Evolutionary conservation across 2,888 invertebrate species (phyloP).

Genomic region (Macrostomum cliftonense): DNA sequence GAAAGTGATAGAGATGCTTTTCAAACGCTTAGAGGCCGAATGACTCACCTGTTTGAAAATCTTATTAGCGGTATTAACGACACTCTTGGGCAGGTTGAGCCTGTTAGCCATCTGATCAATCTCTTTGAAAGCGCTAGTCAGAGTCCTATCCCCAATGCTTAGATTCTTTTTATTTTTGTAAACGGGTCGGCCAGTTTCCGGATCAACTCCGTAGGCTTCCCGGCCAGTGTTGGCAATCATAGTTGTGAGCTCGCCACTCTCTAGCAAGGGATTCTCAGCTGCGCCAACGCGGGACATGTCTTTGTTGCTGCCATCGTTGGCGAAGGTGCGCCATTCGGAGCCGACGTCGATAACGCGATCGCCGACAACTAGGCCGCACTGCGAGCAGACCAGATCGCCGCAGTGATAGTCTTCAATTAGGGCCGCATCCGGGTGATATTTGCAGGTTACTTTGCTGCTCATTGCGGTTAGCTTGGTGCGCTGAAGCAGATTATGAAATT

Average conservation of each 20-base stretch:
- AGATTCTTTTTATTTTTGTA: conserved; percentile 48
- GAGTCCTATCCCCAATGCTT: conserved; percentile 79
- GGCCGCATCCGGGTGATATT: conserved; percentile 76
- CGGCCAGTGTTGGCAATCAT: conserved; percentile 53
- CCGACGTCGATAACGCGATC: conserved; percentile 99
- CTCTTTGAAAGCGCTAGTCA: conserved; percentile 86
- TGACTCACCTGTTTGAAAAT: no score
- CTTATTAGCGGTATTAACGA: conserved; percentile 36
- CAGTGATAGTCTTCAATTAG: conserved; percentile 94
- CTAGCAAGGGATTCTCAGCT: conserved; percentile 84
- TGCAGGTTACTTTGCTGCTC: conserved; percentile 12
- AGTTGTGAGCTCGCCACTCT: conserved; percentile 85
- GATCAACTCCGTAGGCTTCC: conserved; percentile 18
- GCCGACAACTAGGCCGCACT: conserved; percentile 97
- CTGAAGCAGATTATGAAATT: neutral
- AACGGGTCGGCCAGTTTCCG: conserved; percentile 27
- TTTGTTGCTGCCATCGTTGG: conserved; percentile 83
- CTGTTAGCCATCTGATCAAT: conserved; percentile 94
- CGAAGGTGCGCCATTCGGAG: conserved; percentile 98
- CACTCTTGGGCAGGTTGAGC: conserved; percentile 84
- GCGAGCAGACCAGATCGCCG: conserved; percentile 95
- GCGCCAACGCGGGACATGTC: conserved; percentile 99
- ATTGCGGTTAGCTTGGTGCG: neutral
- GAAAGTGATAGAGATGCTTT: no score
- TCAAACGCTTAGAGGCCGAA: no score